Conservation (phyloP, 2,113 vertebrate genomes). For the Podocnemis expansa region DNA sequence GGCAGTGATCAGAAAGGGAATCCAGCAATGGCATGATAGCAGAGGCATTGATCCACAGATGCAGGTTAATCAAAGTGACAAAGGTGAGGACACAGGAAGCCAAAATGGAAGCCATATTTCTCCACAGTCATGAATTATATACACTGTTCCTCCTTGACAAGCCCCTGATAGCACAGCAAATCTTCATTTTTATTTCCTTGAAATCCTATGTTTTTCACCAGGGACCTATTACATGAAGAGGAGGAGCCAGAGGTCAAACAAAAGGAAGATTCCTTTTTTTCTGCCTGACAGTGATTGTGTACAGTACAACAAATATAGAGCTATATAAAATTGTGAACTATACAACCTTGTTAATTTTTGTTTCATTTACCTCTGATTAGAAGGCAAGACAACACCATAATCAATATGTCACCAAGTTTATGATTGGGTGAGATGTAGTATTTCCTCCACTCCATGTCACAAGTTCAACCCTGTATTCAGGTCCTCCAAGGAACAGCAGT, state of each 20-base stretch:
- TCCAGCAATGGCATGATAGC: neutral
- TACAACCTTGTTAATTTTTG: neutral
- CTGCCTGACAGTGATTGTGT: neutral
- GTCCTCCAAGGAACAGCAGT: neutral
- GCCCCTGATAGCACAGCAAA: neutral
- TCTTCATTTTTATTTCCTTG: neutral
- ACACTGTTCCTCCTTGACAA: neutral
- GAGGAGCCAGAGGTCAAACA: neutral
- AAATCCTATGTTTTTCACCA: neutral
- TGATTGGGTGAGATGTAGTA: neutral
- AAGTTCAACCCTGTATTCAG: neutral
- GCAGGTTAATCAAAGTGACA: neutral
- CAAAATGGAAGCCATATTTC: neutral
- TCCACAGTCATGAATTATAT: neutral
- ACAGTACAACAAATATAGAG: neutral
- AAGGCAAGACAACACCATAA: neutral
- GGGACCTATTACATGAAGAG: neutral
- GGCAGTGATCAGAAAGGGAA: neutral
- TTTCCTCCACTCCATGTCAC: rapidly evolving
- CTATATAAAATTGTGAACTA: neutral
- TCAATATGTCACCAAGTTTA: neutral
- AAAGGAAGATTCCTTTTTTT: neutral
- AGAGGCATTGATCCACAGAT: neutral
- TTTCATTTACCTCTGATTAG: neutral
- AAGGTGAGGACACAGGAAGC: neutral